Conservation (phyloP, 2,113 vertebrate genomes). For the Erythrocercus mccallii region DNA sequence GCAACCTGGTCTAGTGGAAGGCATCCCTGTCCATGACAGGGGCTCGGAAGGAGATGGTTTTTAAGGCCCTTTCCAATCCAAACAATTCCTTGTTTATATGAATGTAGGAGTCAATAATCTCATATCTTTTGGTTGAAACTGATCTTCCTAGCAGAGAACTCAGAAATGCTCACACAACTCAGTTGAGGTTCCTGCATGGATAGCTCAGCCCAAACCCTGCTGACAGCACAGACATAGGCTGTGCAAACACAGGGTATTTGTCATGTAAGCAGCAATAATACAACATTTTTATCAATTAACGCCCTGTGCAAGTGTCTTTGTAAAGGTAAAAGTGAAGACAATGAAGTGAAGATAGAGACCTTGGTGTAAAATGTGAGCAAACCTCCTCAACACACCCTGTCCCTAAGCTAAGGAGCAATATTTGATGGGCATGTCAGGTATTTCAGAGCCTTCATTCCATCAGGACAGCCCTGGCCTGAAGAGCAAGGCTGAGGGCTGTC, state of each 20-base stretch:
- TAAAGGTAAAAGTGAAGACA: background rate
- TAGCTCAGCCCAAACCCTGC: background rate
- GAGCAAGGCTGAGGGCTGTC: background rate
- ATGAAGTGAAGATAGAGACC: background rate
- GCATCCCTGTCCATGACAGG: background rate
- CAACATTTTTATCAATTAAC: background rate
- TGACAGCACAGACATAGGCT: accelerated
- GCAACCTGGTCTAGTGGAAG: background rate
- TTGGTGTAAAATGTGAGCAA: background rate
- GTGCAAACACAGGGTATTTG: no score
- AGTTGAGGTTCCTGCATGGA: background rate
- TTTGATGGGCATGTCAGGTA: background rate
- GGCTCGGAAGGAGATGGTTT: background rate
- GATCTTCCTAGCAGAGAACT: background rate
- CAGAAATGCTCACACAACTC: background rate
- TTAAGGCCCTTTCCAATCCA: background rate
- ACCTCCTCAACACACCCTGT: background rate
- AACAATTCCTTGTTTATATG: background rate
- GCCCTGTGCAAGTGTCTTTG: background rate
- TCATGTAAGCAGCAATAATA: accelerated
- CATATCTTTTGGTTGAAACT: background rate
- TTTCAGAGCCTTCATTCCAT: background rate
- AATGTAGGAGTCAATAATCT: background rate
- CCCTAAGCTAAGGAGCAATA: background rate
- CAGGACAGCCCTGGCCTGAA: background rate